Evolutionary conservation across 2,113 vertebrate genomes (phyloP), one percentile per base, ranked within the genome.

Genomic region (Aldabrachelys gigantea): DNA sequence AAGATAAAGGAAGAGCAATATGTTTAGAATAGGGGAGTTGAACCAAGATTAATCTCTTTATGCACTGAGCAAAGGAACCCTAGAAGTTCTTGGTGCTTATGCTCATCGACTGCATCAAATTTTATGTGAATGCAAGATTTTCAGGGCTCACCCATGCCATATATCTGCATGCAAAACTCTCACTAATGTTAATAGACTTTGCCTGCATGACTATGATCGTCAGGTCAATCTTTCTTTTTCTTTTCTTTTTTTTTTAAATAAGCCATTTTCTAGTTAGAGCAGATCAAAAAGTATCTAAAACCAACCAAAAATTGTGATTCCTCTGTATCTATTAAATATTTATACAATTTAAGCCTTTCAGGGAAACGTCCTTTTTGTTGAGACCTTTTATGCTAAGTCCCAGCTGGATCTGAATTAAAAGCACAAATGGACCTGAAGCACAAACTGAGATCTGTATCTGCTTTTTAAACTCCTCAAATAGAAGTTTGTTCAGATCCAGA

Each of bases 351-450:
- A n/a, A 91, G 3, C 9, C 17, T 80, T 6, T 86, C 72, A 88
- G 9, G 44, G 89, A 87, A 89, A 80, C 3, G 38, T 35, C 1
- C 3, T 90, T 82, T 90, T 5, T n/a, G 13, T 56, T 84, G 53
- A 82, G 17, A 89, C 52, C 22, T 80, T 85, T 25, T 0, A 0
- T 8, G 59, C 50, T 54, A 53, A 1, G n/a, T 52, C 91, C 80
- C 35, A 88, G 76, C 35, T 80, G 52, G 87, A 80, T 38, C 87
- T 38, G 86, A 47, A 44, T 91, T 95, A 88, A 47, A 93, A 94
- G 95, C 2, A 85, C 75, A 41, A 65, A 65, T 31, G 59, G 59
- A 35, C 31, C 29, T 65, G 27, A 65, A 65, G 13, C 59, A 65
- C 14, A 65, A 17, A 35, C 59, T 65, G 59, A 65, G 59, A 35